These are phyloP conservation scores for Stegodyphus dumicola DNA, from an alignment of 1,140 invertebrate genomes.

Conservation along the genomic window DNA sequence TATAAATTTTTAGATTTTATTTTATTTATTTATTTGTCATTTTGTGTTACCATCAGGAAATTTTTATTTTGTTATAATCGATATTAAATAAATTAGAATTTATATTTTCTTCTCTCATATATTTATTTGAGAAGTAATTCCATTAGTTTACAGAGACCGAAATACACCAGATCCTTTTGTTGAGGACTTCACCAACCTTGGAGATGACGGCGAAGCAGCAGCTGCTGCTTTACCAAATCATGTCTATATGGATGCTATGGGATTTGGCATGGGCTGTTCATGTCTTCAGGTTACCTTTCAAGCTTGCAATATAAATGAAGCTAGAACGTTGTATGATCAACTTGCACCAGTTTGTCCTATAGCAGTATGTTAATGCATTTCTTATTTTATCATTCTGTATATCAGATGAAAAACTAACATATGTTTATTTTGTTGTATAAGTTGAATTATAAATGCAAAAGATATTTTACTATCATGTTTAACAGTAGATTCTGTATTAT, in stretches of 20 bases:
- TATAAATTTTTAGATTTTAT: no score
- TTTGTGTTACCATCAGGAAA: no score
- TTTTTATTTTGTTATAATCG: not conserved
- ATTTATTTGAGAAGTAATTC: not conserved
- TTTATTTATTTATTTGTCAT: no score
- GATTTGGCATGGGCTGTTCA: constrained; percentile 99
- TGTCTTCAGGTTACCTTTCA: constrained; percentile 97
- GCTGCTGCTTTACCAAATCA: constrained; percentile 82
- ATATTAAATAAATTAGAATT: not conserved
- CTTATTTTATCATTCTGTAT: not conserved
- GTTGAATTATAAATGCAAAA: not conserved
- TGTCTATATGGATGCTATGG: constrained; percentile 98
- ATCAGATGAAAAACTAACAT: not conserved
- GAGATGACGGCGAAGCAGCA: constrained; percentile 75
- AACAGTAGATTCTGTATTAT: no score
- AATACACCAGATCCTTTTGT: constrained; percentile 81
- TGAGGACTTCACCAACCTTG: constrained; percentile 76
- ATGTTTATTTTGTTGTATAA: not conserved
- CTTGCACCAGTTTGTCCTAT: constrained; percentile 97
- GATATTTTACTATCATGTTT: not conserved
- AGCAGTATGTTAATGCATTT: constrained; percentile 76
- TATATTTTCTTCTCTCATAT: not conserved
- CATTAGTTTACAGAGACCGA: constrained; percentile 86
- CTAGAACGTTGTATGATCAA: constrained; percentile 96
- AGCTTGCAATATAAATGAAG: constrained; percentile 97